Evolutionary conservation across 2,888 invertebrate species (phyloP), one percentile per base, ranked within the genome.

Genomic region (Mantis religiosa): DNA sequence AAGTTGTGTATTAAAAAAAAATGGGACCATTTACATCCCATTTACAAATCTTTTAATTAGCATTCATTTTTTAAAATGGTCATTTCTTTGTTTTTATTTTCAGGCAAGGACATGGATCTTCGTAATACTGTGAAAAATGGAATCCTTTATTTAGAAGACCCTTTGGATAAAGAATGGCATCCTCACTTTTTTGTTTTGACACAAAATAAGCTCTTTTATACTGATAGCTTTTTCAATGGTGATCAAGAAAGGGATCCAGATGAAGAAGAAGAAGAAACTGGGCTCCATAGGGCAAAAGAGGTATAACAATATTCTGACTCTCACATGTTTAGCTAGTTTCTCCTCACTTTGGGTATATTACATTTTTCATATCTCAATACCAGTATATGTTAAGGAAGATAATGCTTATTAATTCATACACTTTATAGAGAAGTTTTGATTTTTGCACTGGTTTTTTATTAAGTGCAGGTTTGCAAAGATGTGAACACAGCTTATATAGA

Each of bases 121-220:
- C 94, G 97, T 87, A 97, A 96, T 92, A 96, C 97, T 0, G 95
- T 98, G 0, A 98, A 98, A 93, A 98, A 98, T 92, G 99, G 98
- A 0, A 96, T 98, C 89, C 94, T 99, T 90, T 97, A 97, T 92
- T 94, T 98, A 83, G 98, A 98, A 93, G 98, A 99, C 94, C 97
- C 97, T 0, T 95, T 98, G 0, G 97, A 97, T 91, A 96, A 97
- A 92, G 96, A 97, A 90, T 99, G 99, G 98, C 96, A 97, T 92
- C 97, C 98, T 0, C 98, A 98, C 93, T 98, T 98, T 92, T 98
- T 99, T 92, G 98, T 98, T 27, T 93, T 99, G 81, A 98, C 98
- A 0, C 96, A 97, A 90, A 97, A 96, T 91, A 98, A 98, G 92
- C 94, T 99, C 85, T 97, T 97, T 92, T 99, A 98, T 92, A 97